Evolutionary conservation across 2,113 vertebrate genomes (phyloP).

Genomic region (Pedetes capensis): DNA sequence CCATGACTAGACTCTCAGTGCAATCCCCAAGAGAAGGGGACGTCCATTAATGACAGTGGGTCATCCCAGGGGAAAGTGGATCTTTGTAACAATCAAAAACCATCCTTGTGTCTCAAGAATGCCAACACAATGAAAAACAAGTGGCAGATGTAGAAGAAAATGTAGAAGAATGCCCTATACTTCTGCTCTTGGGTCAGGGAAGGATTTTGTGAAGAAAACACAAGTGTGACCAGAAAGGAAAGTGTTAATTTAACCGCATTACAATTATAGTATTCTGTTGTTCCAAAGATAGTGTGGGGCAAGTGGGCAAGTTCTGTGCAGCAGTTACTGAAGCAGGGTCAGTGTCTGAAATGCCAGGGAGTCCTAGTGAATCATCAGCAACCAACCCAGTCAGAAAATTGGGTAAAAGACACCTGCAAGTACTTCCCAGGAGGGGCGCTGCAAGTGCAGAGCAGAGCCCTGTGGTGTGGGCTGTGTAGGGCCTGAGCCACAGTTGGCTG

Average conservation of each 20-base stretch:
- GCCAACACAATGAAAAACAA: background rate
- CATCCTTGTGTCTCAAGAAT: background rate
- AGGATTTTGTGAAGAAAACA: background rate
- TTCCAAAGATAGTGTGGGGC: background rate
- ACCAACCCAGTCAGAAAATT: background rate
- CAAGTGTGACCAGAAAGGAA: background rate
- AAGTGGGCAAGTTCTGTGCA: background rate
- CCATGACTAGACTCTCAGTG: background rate
- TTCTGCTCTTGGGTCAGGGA: background rate
- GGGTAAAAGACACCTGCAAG: background rate
- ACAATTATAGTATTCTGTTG: background rate
- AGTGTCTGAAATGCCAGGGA: fast-evolving
- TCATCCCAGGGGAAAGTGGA: background rate
- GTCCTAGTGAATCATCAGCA: background rate
- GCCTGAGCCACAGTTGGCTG: too few relatives aligned
- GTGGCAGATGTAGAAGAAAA: background rate
- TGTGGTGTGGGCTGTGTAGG: too few relatives aligned
- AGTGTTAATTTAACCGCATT: background rate
- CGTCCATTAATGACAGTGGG: background rate
- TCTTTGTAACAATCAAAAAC: background rate
- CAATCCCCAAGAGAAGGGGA: background rate
- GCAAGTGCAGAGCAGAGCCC: fast-evolving
- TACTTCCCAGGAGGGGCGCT: background rate
- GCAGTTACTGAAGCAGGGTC: background rate
- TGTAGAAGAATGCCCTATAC: background rate